Base-by-base conservation (phyloP, 2,797 vertebrate genomes). In the Sylvia borin region DNA sequence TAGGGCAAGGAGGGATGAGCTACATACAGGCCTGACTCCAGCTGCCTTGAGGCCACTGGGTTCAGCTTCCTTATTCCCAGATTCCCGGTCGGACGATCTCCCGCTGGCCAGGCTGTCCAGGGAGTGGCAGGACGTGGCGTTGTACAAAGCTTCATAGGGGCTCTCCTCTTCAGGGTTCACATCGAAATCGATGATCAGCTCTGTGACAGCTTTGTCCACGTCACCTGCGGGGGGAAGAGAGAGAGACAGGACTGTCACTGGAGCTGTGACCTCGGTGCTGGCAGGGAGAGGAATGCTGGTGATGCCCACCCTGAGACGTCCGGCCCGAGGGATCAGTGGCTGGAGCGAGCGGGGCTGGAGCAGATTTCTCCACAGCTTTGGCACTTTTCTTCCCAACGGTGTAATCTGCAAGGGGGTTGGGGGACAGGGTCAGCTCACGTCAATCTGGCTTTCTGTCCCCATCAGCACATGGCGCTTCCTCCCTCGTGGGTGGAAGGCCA, bases 61-160 rank as follows among this genome's bases (percentile, higher is more conserved):
- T 25, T 98, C 97, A 0, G 57, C 55, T 18, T 99, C 99, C 13
- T 97, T 99, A 42, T 97, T 98, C 67, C 97, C 94, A 0, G 99
- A 99, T 72, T 99, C 99, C 50, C 98, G 97, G 97, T 99, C 99
- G 0, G 99, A 99, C 1, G 99, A 99, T 48, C 98, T 99, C 61
- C 99, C 99, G 1, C 99, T 99, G 97, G 99, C 98, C 67, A 98
- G 98, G 97, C 99, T 99, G 98, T 99, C 99, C 96, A 99, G 94
- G 6, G 99, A 99, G 94, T 99, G 99, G 97, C 99, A 99, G 74
- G 99, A 99, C 0, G 99, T 98, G 19, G 99, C 99, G 24, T 99
- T 99, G 93, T 98, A 99, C 78, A 99, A 96, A 2, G 98, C 99
- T 96, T 99, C 99, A 3, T 99, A 99, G 0, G 99, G 99, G 73